These are phyloP conservation scores for Caenorhabditis latens DNA, from an alignment of 1,140 invertebrate species.

Conservation along the genomic window DNA sequence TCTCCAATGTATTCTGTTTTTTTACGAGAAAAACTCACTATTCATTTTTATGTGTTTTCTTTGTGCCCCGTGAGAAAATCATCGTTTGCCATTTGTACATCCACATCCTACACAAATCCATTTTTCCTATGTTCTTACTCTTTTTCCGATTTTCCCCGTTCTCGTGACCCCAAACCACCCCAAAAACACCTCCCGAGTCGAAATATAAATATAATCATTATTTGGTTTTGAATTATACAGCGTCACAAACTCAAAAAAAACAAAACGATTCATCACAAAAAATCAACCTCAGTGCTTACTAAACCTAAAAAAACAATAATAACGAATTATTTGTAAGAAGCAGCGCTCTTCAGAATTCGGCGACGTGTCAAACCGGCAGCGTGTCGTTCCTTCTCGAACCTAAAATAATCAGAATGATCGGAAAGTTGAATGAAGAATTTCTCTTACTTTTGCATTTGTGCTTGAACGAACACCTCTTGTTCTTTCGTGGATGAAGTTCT, in stretches of 20 bases:
- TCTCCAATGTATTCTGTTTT: neutral
- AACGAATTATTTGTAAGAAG: conserved; percentile 2
- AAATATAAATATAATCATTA: neutral
- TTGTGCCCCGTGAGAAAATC: conserved; percentile 54
- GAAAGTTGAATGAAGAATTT: neutral
- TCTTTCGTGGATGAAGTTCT: conserved; percentile 70
- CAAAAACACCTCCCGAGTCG: conserved; percentile 5
- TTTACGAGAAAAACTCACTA: conserved; percentile 1
- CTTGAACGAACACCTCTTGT: conserved; percentile 69
- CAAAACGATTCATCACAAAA: conserved; percentile 9
- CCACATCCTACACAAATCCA: neutral
- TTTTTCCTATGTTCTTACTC: too few species aligned
- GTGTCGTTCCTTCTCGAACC: conserved; percentile 70
- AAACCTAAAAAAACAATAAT: neutral
- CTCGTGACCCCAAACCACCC: conserved; percentile 1
- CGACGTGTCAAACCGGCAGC: conserved; percentile 65
- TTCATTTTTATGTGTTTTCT: conserved; percentile 29
- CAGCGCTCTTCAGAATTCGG: conserved; percentile 69
- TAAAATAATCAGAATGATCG: neutral
- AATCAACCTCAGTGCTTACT: neutral
- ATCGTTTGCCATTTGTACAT: conserved; percentile 52
- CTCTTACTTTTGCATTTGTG: conserved; percentile 67
- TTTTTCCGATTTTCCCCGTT: neutral
- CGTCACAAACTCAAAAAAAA: neutral
- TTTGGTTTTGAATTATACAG: neutral